Evolutionary conservation across 1,140 invertebrate genomes (phyloP).

Genomic region (Hyles euphorbiae): DNA sequence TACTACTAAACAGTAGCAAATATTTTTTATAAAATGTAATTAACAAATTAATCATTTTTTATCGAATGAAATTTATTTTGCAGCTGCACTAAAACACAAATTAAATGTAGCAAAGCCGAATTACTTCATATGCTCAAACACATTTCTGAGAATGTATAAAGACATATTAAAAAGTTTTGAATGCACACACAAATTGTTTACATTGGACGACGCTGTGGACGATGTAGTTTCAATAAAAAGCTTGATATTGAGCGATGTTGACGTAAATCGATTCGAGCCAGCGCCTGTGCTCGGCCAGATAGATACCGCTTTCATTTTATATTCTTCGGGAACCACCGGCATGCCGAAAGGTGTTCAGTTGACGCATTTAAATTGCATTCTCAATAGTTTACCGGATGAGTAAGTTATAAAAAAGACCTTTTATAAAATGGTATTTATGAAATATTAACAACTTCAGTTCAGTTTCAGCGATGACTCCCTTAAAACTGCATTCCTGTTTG

Average conservation of each 20-base stretch:
- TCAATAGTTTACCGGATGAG: conserved; percentile 45
- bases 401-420: conserved; percentile 28
- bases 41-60: too few species aligned
- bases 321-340: conserved; percentile 83
- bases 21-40: too few species aligned
- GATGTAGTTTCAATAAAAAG: conserved; percentile 26
- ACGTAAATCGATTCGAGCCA: conserved; percentile 44
- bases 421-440: neutral
- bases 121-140: conserved; percentile 44
- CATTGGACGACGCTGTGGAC: conserved; percentile 31
- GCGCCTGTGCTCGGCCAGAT: conserved; percentile 34
- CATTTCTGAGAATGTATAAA: conserved; percentile 41
- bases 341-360: conserved; percentile 86
- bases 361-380: conserved; percentile 79
- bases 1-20: too few species aligned
- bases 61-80: conserved; percentile 17
- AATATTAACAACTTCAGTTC: conserved; percentile 8
- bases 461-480: conserved; percentile 27
- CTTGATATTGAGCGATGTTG: conserved; percentile 28
- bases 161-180: conserved; percentile 40
- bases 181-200: conserved; percentile 36
- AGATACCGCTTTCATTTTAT: conserved; percentile 64
- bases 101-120: conserved; percentile 42
- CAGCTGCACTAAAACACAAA: conserved; percentile 44
- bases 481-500: conserved; percentile 22